Evolutionary conservation across 2,113 vertebrate species (phyloP).

Genomic region (Cervus canadensis): DNA sequence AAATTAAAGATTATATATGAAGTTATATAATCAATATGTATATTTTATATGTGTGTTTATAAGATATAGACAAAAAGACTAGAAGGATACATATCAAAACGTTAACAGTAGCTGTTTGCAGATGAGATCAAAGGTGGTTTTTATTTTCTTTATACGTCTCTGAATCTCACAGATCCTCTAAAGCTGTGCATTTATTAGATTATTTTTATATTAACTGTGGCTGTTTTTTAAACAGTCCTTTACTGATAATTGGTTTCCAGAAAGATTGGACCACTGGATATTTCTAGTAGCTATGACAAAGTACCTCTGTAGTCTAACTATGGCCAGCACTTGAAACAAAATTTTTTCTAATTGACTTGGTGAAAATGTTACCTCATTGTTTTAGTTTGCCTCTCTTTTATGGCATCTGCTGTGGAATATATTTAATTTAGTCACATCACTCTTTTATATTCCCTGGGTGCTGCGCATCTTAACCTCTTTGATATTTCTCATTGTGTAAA

Average conservation of each 20-base stretch:
- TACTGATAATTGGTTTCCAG: neutral
- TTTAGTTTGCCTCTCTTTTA: neutral
- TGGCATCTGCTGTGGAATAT: neutral
- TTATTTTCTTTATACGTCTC: neutral
- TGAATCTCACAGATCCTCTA: neutral
- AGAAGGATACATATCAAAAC: neutral
- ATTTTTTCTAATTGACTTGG: neutral
- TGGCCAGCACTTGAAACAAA: neutral
- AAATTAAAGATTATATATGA: neutral
- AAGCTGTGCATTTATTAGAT: neutral
- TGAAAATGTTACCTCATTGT: neutral
- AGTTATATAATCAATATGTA: too few relatives aligned
- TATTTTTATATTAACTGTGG: neutral
- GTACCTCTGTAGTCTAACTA: neutral
- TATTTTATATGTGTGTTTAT: neutral
- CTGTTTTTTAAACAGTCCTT: neutral
- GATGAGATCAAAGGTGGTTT: neutral
- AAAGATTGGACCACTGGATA: neutral
- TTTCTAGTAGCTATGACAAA: neutral
- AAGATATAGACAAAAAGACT: neutral
- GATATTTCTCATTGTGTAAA: slow-evolving; percentile 5
- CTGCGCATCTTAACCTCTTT: neutral
- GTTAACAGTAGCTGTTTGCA: neutral
- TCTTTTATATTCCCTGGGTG: neutral
- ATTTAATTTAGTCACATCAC: slow-evolving; percentile 22